Evolutionary conservation across 2,113 vertebrate species (phyloP), one percentile per base, ranked within the genome.

Genomic region (Rhineura floridana): DNA sequence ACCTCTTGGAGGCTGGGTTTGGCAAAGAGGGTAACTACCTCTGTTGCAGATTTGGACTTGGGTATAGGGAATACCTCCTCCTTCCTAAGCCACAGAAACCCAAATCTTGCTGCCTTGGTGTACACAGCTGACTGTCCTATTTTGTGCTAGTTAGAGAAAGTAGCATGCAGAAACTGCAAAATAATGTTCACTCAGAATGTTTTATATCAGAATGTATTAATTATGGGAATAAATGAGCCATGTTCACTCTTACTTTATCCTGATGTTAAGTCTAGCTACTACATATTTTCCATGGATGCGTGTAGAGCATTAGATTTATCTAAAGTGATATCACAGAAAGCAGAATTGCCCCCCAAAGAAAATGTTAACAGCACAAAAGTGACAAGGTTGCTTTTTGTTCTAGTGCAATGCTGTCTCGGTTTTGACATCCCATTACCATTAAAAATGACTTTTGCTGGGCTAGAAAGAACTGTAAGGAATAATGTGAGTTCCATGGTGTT

Each of bases 401-500:
- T 86, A 7, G 1, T 75, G 30, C n/a, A 42, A 28, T 78, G 62
- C 3, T 79, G 33, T 15, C 28, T 36, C 73, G 3, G 21, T 88
- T 70, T 88, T 79, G 1, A 0, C 77, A 13, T 81, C 86, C 17
- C 79, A 1, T 50, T 91, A 28, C 36, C 81, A 81, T 85, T 52
- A 33, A 52, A 7, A 44, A 13, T 3, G 36, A 42, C 25, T 87
- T 78, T 84, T 87, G 4, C 17, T 88, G 93, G 42, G 13, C 25
- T 13, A 81, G 59, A 19, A 87, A 87, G 67, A 93, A 89, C 72
- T 21, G 91, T 89, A 8, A 76, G 13, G 0, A 83, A 85, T 59
- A 78, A 7, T 30, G 83, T 86, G 42, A 82, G 44, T 10, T 77
- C 21, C 72, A 2, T 80, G 21, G 59, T 70, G 28, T 36, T 86